Evolutionary conservation across 35 echinoderm and acorn worm genomes (phyloP).

Genomic region (Hemicentrotus pulcherrimus): DNA sequence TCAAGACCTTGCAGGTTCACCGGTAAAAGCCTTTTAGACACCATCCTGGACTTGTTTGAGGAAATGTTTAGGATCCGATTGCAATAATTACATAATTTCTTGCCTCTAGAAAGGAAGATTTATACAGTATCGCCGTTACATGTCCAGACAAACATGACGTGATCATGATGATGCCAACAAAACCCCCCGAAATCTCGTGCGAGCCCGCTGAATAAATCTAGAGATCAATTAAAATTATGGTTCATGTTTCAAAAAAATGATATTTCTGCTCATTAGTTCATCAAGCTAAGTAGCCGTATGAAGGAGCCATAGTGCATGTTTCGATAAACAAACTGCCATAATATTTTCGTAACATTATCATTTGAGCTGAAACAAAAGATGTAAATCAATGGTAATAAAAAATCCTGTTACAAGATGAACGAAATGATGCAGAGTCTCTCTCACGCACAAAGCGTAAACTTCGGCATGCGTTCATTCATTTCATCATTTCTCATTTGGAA

Average conservation of each 20-base stretch:
- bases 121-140: not conserved
- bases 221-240: conserved; percentile 20
- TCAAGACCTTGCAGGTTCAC: conserved; percentile 11
- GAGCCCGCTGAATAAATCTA: not conserved
- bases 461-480: not conserved
- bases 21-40: not conserved
- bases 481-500: not conserved
- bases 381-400: not conserved
- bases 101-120: not conserved
- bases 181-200: not conserved
- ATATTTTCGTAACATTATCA: conserved; percentile 2
- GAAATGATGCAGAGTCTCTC: not conserved
- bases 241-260: not conserved
- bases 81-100: conserved; percentile 25
- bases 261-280: not conserved
- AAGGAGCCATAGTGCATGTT: not conserved
- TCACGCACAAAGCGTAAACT: not conserved
- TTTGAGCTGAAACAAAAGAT: not conserved
- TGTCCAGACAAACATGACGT: not conserved
- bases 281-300: not conserved
- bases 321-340: not conserved
- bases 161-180: not conserved
- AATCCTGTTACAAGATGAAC: not conserved
- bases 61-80: conserved; percentile 37
- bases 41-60: conserved; percentile 15